Evolutionary conservation across 2,888 invertebrate species (phyloP).

Genomic region (Tipula unca): DNA sequence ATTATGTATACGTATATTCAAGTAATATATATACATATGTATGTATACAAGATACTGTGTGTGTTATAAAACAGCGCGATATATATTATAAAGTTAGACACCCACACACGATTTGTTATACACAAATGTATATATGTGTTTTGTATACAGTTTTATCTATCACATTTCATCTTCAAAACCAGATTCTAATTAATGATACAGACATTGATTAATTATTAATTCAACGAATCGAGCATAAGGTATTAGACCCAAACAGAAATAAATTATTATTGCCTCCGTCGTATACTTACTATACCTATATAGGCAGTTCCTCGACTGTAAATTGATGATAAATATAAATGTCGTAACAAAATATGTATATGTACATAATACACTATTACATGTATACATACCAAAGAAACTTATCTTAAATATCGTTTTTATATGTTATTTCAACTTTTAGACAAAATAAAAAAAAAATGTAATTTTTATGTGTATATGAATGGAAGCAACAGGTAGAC

Average conservation of each 20-base stretch:
- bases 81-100: neutral
- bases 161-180: neutral
- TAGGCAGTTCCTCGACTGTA: neutral
- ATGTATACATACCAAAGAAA: neutral
- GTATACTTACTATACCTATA: neutral
- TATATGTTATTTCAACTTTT: neutral
- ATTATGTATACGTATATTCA: neutral
- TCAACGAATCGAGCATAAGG: neutral
- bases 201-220: neutral
- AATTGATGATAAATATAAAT: neutral
- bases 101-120: neutral
- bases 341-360: neutral
- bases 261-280: too few species aligned
- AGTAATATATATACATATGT: neutral
- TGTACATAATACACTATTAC: neutral
- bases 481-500: constrained; percentile 14
- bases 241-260: neutral
- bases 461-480: neutral
- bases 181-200: neutral
- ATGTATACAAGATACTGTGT: neutral
- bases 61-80: neutral
- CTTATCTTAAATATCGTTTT: neutral
- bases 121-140: too few species aligned
- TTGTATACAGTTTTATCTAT: neutral
- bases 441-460: neutral